phyloP scores from a whole-genome alignment of 2,888 invertebrate species.

The Sarcophaga caerulescens region DNA sequence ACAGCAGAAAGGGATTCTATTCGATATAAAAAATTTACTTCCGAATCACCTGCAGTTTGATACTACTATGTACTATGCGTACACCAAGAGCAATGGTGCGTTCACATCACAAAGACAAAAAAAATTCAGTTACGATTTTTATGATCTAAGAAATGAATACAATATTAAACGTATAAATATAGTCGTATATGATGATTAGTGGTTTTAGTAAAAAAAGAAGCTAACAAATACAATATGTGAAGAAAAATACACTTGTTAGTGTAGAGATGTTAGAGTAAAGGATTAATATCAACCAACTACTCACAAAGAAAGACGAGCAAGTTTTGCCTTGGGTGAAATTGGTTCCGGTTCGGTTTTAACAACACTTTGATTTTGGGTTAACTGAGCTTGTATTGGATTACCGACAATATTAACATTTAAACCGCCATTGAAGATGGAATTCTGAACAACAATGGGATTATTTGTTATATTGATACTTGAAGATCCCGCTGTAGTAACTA shows the following conservation, averaged over 20 bases:
- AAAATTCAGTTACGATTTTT: no score
- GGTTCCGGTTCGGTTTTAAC: slow-evolving; percentile 78
- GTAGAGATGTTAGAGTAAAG: slow-evolving; percentile 56
- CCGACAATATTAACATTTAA: slow-evolving; percentile 56
- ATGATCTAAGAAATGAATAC: no score
- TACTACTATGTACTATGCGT: no score
- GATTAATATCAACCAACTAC: slow-evolving; percentile 81
- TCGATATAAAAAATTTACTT: no score
- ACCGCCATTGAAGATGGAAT: slow-evolving; percentile 37
- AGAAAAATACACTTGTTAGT: slow-evolving; percentile 50
- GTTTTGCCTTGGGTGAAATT: slow-evolving; percentile 79
- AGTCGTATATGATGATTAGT: no score
- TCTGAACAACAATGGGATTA: slow-evolving; percentile 53
- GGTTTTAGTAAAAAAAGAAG: background rate
- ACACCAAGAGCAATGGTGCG: no score
- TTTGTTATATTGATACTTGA: slow-evolving; percentile 32
- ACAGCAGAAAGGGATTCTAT: no score
- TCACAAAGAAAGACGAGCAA: slow-evolving; percentile 82
- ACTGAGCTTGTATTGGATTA: slow-evolving; percentile 57
- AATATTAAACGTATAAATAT: no score
- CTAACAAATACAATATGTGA: background rate
- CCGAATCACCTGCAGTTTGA: no score
- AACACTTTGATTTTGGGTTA: slow-evolving; percentile 56
- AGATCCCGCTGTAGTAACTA: slow-evolving; percentile 4
- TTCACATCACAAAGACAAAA: no score